Conservation (phyloP, 2,797 vertebrate genomes). For the Furcifer pardalis region DNA sequence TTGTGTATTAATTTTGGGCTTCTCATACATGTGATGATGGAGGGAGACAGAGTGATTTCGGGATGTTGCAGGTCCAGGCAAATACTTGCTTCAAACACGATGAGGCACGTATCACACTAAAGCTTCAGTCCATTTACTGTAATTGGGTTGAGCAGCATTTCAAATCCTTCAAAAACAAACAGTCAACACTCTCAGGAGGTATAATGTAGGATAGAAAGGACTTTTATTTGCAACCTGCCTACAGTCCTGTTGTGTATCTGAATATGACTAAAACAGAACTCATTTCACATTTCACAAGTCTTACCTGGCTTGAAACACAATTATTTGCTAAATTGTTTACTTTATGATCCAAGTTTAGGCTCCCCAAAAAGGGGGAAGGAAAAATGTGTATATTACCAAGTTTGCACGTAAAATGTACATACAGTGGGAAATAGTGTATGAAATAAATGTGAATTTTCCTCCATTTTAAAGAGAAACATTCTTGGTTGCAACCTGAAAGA, state of each 20-base stretch:
- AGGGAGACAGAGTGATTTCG: neutral
- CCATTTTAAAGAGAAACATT: neutral
- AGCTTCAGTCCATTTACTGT: neutral
- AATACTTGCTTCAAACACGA: neutral
- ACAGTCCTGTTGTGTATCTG: neutral
- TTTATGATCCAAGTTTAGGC: neutral
- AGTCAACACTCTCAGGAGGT: neutral
- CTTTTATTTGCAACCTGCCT: neutral
- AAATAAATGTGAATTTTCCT: neutral
- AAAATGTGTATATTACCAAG: neutral
- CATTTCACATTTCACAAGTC: neutral
- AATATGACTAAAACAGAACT: neutral
- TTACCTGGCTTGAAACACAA: neutral
- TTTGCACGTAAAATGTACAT: neutral
- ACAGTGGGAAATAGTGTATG: neutral
- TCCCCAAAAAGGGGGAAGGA: no score
- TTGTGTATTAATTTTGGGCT: neutral
- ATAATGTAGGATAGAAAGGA: neutral
- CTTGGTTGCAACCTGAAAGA: no score
- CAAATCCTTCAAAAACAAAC: neutral
- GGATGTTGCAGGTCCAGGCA: neutral
- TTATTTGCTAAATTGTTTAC: neutral
- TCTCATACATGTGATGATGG: neutral
- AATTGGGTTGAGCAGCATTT: neutral
- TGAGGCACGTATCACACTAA: neutral